Conservation (phyloP, 2,888 invertebrate genomes). For the Thereva unica region DNA sequence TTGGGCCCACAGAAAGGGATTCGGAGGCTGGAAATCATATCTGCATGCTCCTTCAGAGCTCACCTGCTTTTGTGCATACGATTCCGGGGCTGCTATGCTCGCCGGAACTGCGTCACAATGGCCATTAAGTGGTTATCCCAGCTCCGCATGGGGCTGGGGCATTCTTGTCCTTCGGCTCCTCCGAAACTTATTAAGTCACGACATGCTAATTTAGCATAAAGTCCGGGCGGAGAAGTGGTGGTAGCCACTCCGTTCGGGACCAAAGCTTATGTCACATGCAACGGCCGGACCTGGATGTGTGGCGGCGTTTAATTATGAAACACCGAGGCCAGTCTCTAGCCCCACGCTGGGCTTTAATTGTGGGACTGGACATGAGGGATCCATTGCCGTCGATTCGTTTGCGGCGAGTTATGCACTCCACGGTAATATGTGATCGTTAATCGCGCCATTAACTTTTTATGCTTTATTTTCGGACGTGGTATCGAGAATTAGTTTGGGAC, state of each 20-base stretch:
- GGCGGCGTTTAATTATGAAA: conserved; percentile 17
- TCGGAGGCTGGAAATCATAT: no score
- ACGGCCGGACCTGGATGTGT: conserved; percentile 1
- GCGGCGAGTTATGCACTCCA: no score
- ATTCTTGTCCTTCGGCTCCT: conserved; percentile 14
- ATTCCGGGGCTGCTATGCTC: not conserved
- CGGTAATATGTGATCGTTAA: no score
- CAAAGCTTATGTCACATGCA: conserved; percentile 25
- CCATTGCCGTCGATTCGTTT: no score
- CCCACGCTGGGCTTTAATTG: not conserved
- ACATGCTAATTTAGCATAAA: conserved; percentile 30
- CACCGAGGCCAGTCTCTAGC: conserved; percentile 7
- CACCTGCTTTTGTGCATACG: conserved; percentile 1
- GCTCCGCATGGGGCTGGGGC: conserved; percentile 10
- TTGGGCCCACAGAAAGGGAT: no score
- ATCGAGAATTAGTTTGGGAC: no score
- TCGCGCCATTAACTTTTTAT: no score
- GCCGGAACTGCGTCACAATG: conserved; percentile 12
- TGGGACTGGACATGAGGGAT: no score
- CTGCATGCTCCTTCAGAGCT: no score
- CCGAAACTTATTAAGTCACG: conserved; percentile 32
- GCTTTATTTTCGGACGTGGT: no score
- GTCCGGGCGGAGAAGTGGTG: conserved; percentile 12
- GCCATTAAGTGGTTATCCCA: conserved; percentile 15
- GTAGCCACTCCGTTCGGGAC: conserved; percentile 6